Base-by-base conservation (phyloP, 2,113 vertebrate species). In the Myotis lucifugus region DNA sequence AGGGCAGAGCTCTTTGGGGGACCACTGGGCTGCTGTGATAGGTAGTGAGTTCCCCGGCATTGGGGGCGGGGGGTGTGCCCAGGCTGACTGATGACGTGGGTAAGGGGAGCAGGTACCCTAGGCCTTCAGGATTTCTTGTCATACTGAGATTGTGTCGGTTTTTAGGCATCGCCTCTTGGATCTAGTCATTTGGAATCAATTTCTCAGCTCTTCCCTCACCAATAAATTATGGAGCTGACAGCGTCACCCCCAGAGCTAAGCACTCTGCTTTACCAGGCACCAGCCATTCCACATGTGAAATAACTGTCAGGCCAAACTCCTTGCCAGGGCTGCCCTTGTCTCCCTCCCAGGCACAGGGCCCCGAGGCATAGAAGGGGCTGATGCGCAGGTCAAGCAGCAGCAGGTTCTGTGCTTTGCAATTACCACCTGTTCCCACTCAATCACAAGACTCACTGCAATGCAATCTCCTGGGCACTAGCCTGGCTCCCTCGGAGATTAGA, bases 11-110 rank as follows among this genome's bases (percentile, higher is more conserved):
- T 69, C 86, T 77, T 11, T 21, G 78, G 73, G 93, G 50, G 37
- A 32, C 50, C 17, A 18, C 0, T 0, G 13, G 14, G 69, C 40
- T 82, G 34, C 29, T 25, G 2, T 2, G 66, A 85, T 2, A 85
- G 15, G 59, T 0, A 32, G 12, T 11, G 9, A 72, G n/a, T 9
- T 86, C n/a, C 73, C 52, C 0, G 0, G 73, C 54, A 13, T 0
- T 10, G 27, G 64, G 66, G 14, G 27, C 32, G 42, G 5, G 40
- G 12, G 37, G 59, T 5, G 48, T 9, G 6, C 15, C 46, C 42
- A 81, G 79, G 59, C 54, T 54, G 32, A 29, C 5, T 37, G 73
- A 88, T 48, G 67, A 32, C 54, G 11, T 11, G 27, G 52, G 7
- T 10, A 32, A 73, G 83, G 34, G 10, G 25, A 82, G 29, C 0